phyloP scores from a whole-genome alignment of 1,140 invertebrate species.

The Orussus abietinus region DNA sequence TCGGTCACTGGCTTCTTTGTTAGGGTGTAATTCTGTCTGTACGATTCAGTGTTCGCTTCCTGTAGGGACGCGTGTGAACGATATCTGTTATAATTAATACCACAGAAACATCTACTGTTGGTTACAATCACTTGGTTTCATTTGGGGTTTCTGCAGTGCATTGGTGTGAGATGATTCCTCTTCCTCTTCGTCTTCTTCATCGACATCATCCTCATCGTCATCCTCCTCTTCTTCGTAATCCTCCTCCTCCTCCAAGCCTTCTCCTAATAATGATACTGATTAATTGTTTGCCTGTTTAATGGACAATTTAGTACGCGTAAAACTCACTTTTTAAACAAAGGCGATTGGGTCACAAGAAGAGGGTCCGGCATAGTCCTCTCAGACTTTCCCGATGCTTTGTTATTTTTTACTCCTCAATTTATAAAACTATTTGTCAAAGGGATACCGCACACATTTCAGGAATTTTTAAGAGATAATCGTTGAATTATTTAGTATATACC shows the following conservation, averaged over 20 bases:
- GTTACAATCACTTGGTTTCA: slow-evolving; percentile 47
- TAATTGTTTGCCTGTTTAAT: too few relatives aligned
- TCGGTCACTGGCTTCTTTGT: slow-evolving; percentile 24
- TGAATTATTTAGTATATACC: too few relatives aligned
- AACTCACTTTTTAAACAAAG: too few relatives aligned
- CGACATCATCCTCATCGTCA: slow-evolving; percentile 38
- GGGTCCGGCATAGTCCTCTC: too few relatives aligned
- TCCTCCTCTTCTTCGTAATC: slow-evolving; percentile 48
- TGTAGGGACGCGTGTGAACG: slow-evolving; percentile 1
- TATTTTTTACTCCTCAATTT: slow-evolving; percentile 7
- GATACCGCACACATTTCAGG: too few relatives aligned
- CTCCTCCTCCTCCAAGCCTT: slow-evolving; percentile 75
- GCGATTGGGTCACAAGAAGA: too few relatives aligned
- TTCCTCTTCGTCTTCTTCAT: slow-evolving; percentile 34
- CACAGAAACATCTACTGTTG: slow-evolving; percentile 48
- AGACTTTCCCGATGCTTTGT: too few relatives aligned
- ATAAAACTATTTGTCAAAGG: slow-evolving; percentile 3
- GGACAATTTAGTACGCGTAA: slow-evolving; percentile 2
- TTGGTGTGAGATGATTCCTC: slow-evolving; percentile 23
- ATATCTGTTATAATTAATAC: slow-evolving; percentile 17
- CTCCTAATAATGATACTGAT: slow-evolving; percentile 48
- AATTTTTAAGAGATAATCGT: too few relatives aligned
- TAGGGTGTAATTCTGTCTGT: slow-evolving; percentile 17
- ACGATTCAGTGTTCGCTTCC: slow-evolving; percentile 21
- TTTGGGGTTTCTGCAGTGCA: slow-evolving; percentile 20